These are phyloP conservation scores for Ganaspis sp. DNA, from an alignment of 1,140 invertebrate genomes.

Conservation along the genomic window DNA sequence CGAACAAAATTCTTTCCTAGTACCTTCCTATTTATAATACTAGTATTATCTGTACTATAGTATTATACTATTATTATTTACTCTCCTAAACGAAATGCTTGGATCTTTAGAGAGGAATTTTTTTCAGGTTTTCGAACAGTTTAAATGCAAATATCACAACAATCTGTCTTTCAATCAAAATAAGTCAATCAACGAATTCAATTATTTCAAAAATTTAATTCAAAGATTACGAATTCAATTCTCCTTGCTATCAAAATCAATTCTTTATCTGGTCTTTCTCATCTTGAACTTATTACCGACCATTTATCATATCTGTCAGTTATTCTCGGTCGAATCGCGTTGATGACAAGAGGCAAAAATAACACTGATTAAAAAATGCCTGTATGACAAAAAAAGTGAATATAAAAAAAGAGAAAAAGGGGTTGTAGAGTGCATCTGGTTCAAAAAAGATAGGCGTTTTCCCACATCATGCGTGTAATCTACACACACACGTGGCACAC, in stretches of 20 bases:
- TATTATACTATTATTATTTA: no score
- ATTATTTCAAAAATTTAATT: no score
- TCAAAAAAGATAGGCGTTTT: conserved; percentile 4
- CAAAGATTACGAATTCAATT: background rate
- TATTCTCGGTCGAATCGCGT: background rate
- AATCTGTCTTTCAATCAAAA: background rate
- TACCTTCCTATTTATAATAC: no score
- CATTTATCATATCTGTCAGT: background rate
- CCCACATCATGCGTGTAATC: background rate
- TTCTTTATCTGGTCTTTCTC: background rate
- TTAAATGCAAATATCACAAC: no score
- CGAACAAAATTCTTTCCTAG: no score
- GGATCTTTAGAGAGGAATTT: no score
- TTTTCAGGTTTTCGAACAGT: no score
- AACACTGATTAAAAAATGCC: background rate
- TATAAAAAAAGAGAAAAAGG: background rate
- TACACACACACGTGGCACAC: conserved; percentile 2
- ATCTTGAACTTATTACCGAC: background rate
- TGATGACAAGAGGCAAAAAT: background rate
- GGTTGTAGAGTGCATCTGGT: background rate
- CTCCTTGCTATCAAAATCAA: background rate
- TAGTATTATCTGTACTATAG: no score
- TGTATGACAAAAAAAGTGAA: background rate
- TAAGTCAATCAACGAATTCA: no score
- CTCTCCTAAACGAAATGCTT: no score